Evolutionary conservation across 2,888 invertebrate species (phyloP).

Genomic region (Panopea generosa): DNA sequence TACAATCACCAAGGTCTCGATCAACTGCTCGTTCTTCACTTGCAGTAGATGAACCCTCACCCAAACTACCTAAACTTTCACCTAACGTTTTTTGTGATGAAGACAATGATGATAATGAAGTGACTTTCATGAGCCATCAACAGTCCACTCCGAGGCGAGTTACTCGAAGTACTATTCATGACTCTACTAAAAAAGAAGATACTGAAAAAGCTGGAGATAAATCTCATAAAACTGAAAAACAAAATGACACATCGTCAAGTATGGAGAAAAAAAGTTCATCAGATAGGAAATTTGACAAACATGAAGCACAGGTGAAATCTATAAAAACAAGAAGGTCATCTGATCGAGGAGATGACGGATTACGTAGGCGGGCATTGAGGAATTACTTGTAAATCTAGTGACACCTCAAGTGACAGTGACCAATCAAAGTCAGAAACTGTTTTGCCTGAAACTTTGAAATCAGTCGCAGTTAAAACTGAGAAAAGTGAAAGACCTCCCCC

Average conservation of each 20-base stretch:
- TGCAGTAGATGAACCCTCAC: conserved; percentile 64
- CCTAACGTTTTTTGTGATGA: conserved; percentile 64
- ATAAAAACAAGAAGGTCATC: conserved; percentile 40
- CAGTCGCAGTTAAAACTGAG: conserved; percentile 20
- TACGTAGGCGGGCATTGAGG: conserved; percentile 39
- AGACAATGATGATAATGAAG: conserved; percentile 42
- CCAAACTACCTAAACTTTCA: conserved; percentile 71
- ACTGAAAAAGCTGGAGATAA: background rate
- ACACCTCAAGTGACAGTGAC: conserved; percentile 59
- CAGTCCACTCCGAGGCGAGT: conserved; percentile 64
- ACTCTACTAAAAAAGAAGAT: background rate
- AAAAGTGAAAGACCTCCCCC: conserved; percentile 71
- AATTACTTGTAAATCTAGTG: conserved; percentile 54
- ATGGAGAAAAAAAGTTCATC: background rate
- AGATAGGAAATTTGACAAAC: conserved; percentile 23
- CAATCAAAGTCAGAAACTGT: conserved; percentile 55
- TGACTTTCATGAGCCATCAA: conserved; percentile 20
- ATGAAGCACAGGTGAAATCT: conserved; percentile 2
- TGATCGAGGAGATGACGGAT: conserved; percentile 31
- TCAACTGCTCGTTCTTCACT: conserved; percentile 8
- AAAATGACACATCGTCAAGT: conserved; percentile 1
- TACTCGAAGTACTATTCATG: conserved; percentile 48
- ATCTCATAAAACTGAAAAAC: background rate
- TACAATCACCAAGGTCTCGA: conserved; percentile 49
- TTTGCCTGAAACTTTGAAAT: conserved; percentile 35